phyloP scores from a whole-genome alignment of 1,140 invertebrate species.

The Euborellia annulipes region DNA sequence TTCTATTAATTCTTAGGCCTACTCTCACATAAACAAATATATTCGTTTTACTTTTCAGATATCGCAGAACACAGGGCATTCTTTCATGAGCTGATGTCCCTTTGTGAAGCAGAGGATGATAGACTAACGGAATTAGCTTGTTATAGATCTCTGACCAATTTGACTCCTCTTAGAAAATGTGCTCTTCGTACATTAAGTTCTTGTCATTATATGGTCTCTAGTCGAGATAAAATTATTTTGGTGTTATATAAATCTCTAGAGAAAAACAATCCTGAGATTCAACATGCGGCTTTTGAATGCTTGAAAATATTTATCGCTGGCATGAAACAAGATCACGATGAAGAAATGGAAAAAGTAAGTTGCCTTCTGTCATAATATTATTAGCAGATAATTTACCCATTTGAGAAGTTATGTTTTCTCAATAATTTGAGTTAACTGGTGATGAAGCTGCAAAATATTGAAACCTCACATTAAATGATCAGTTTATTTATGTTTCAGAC shows the following conservation, averaged over 20 bases:
- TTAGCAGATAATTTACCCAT: too few relatives aligned
- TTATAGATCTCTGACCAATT: conserved; percentile 76
- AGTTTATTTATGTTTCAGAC: conserved; percentile 17
- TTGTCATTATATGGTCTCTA: conserved; percentile 70
- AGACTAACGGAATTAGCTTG: conserved; percentile 75
- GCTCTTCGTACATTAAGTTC: conserved; percentile 72
- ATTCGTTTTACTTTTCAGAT: conserved; percentile 1
- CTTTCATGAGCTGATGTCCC: conserved; percentile 65
- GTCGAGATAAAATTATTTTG: conserved; percentile 73
- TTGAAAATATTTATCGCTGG: conserved; percentile 80
- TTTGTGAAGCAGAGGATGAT: conserved; percentile 79
- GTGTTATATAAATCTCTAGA: conserved; percentile 81
- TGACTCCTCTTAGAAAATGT: conserved; percentile 73
- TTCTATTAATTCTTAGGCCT: too few relatives aligned
- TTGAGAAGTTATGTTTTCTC: too few relatives aligned
- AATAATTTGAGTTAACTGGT: too few relatives aligned
- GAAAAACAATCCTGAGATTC: conserved; percentile 70
- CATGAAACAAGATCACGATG: conserved; percentile 46
- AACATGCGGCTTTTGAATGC: conserved; percentile 83
- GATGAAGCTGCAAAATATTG: too few relatives aligned
- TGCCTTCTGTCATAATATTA: conserved; percentile 3
- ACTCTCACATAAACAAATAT: conserved; percentile 4
- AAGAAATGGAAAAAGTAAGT: conserved; percentile 44
- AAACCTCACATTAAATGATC: too few relatives aligned
- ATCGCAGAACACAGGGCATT: conserved; percentile 80